Evolutionary conservation across 2,113 vertebrate species (phyloP), one percentile per base, ranked within the genome.

Genomic region (Stomatorhinus ivindoensis): DNA sequence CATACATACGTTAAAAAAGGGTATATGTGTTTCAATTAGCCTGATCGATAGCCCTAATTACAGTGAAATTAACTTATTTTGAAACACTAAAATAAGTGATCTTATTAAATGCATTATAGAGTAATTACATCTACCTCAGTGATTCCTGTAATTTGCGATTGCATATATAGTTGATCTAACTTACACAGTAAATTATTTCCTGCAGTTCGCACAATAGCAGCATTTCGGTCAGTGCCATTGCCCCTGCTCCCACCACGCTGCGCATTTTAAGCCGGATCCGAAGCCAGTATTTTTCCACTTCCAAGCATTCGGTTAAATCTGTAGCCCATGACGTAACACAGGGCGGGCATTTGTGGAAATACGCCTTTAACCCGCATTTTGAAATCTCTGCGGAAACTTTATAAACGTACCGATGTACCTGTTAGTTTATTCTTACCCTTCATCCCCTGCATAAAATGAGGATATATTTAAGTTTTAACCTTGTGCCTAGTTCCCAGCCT

Each of bases 231-330:
- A 80, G 73, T 80, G 31, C 2, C 35, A 15, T 15, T 80, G 73
- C 35, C 73, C 35, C 73, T 80, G 73, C 39, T 35, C 73, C 24
- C 39, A 84, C 47, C 83, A 27, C 83, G 44, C 7, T 8, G 44
- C 47, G 39, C 82, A 84, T 84, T 46, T 84, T 86, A 27, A 46
- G 9, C 76, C 87, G 27, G 19, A 73, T 55, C 27, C 73, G 48
- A 95, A 95, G 95, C 96, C 95, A 94, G 96, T 96, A 96, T 96
- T 96, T 96, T 96, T 96, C 96, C 96, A 96, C 96, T 84, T 47
- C 42, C 95, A 96, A 96, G 94, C 95, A 93, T 94, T 94, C 93
- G 92, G 93, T 93, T 91, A 90, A 85, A 92, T 94, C 96, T 87
- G 6, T 47, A 53, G 48, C 47, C 17, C 19, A 27, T 87, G 85